Base-by-base conservation (phyloP, 2,888 invertebrate species). In the Oligia strigilis region DNA sequence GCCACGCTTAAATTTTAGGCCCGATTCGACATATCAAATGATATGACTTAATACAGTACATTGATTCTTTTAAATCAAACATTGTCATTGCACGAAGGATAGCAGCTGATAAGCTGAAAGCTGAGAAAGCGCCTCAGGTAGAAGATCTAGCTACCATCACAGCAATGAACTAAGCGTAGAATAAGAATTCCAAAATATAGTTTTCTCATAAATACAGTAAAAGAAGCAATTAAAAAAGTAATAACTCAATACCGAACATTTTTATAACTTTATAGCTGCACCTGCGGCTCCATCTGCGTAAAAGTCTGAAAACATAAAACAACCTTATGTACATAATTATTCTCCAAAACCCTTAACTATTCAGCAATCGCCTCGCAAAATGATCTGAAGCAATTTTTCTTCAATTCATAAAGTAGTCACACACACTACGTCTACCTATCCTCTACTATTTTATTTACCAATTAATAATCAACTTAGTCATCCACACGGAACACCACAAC, bases 291-390 rank as follows among this genome's bases (percentile, higher is more conserved):
- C 11, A 71, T 17, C 23, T 43, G 2, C 14, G 0, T 60, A 17
- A 60, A 69, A 43, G 73, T 72, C 23, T 49, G 13, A 71, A 66
- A 74, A 74, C 71, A 71, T 14, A 19, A 29, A 36, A 14, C 19
- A 14, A 36, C 29, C 8, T 4, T 29, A 6, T 6, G 29, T 29
- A 29, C 1, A 49, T 70, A 9, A 13, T 73, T 73, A 73, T 36
- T 74, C 36, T 36, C 11, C 19, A 74, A 66, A 11, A 40, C 23
- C 9, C 17, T 23, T n/a, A 74, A 49, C 46, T 23, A 67, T 67
- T 73, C 14, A n/a, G n/a, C 19, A 13, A 52, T n/a, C 1, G 19
- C 6, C 6, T 46, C 43, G 14, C 14, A 23, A 23, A 11, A 19
- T 46, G 17, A n/a, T 46, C 43, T 55, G 52, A 36, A 36, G 43